These are phyloP conservation scores for Mimas tiliae DNA, from an alignment of 2,888 invertebrate species.

Conservation along the genomic window DNA sequence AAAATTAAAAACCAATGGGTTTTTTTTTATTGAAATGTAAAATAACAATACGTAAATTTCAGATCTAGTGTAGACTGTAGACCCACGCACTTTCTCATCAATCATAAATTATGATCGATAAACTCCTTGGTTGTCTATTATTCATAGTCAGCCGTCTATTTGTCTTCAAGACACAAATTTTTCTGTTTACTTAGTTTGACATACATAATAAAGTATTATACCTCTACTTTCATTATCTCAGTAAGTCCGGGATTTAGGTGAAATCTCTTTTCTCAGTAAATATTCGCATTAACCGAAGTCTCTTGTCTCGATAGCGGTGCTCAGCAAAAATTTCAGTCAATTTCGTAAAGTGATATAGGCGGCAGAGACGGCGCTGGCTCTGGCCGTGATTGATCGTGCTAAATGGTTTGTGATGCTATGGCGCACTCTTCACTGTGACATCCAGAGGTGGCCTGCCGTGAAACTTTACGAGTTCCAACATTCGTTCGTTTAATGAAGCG, in stretches of 20 bases:
- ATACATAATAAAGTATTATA: neutral
- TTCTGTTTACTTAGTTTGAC: neutral
- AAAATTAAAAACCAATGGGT: no score
- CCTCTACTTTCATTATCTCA: slow-evolving; percentile 27
- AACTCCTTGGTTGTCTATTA: no score
- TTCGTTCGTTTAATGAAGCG: slow-evolving; percentile 24
- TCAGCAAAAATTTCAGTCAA: slow-evolving; percentile 64
- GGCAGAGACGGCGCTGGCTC: slow-evolving; percentile 53
- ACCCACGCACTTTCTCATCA: no score
- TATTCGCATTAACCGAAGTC: slow-evolving; percentile 17
- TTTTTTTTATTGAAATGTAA: no score
- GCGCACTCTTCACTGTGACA: slow-evolving; percentile 47
- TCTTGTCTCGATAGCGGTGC: slow-evolving; percentile 31
- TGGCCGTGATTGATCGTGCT: slow-evolving; percentile 69
- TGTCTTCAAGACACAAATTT: neutral
- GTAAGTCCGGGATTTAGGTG: slow-evolving; percentile 32
- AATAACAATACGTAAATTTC: no score
- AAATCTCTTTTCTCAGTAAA: slow-evolving; percentile 21
- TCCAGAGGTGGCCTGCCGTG: slow-evolving; percentile 59
- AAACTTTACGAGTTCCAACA: slow-evolving; percentile 60
- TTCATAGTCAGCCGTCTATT: no score
- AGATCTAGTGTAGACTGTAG: no score
- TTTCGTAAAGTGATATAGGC: slow-evolving; percentile 68
- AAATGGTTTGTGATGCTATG: slow-evolving; percentile 67
- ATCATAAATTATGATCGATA: no score